Percentiles rank a stretch among this genome's conserved stretches.
Conservation (phyloP, 2,113 vertebrate species). For the Pygoscelis adeliae region DNA sequence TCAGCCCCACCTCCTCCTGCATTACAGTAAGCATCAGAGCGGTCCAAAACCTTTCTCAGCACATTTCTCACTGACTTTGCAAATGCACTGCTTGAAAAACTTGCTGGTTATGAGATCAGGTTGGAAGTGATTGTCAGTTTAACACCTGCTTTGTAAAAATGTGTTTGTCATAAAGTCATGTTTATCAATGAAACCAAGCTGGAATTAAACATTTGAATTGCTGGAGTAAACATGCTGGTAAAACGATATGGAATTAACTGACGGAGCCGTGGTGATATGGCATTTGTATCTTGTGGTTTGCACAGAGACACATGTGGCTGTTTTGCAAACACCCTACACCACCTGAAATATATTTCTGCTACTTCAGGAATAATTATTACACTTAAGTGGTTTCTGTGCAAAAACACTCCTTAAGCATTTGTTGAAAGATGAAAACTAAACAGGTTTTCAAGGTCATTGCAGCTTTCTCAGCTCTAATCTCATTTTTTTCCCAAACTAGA, state of each 20-base stretch:
- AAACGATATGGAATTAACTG: not conserved
- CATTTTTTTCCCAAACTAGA: not conserved
- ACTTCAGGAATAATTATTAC: not conserved
- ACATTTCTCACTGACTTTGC: not conserved
- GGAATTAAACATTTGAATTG: not conserved
- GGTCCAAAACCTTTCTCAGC: not conserved
- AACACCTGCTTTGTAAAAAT: not conserved
- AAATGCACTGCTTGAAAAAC: not conserved
- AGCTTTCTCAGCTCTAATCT: not conserved
- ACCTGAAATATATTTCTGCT: not conserved
- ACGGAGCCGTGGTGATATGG: not conserved
- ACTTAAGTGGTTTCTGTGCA: not conserved
- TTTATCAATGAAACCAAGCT: not conserved
- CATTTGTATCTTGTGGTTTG: not conserved
- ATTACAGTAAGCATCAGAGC: rapidly evolving
- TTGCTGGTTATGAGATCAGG: not conserved
- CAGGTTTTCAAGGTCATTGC: not conserved
- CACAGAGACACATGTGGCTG: not conserved
- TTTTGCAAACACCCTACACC: not conserved
- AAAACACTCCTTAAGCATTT: not conserved
- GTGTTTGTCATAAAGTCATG: not conserved
- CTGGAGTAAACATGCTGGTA: not conserved
- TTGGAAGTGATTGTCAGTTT: not conserved
- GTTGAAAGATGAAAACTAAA: not conserved
- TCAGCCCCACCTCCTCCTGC: not conserved